Percentiles rank a stretch among this genome's conserved stretches.
phyloP scores from a whole-genome alignment of 2,113 vertebrate species.

The Strix uralensis region DNA sequence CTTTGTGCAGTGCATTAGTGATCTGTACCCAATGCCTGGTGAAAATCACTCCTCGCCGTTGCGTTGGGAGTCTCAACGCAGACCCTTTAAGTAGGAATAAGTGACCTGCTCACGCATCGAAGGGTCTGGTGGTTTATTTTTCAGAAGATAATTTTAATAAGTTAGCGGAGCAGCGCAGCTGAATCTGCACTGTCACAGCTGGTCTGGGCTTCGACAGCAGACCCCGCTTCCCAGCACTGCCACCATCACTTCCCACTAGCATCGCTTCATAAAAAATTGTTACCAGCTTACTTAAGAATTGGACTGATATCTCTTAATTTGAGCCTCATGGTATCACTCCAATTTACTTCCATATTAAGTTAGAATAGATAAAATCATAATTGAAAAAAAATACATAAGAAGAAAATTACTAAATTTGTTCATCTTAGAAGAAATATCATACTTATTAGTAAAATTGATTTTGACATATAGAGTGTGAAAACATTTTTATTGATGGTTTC shows the following conservation, averaged over 20 bases:
- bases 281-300: conserved; percentile 49
- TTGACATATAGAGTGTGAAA: neutral
- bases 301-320: conserved; percentile 37
- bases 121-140: neutral
- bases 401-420: neutral
- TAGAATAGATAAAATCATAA: neutral
- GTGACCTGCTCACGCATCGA: neutral
- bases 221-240: neutral
- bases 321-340: neutral
- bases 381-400: neutral
- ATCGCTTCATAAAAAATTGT: conserved; percentile 5
- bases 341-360: neutral
- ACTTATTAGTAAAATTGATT: neutral
- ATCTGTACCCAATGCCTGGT: conserved; percentile 37
- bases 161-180: neutral
- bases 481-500: neutral
- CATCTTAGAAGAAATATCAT: neutral
- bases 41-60: conserved; percentile 10
- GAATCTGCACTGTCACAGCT: neutral
- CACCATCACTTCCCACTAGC: neutral
- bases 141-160: conserved; percentile 10
- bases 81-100: conserved; percentile 8
- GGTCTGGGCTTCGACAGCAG: neutral
- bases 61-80: neutral
- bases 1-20: conserved; percentile 58